phyloP scores from a whole-genome alignment of 2,113 vertebrate genomes.

The Corythaeola cristata region DNA sequence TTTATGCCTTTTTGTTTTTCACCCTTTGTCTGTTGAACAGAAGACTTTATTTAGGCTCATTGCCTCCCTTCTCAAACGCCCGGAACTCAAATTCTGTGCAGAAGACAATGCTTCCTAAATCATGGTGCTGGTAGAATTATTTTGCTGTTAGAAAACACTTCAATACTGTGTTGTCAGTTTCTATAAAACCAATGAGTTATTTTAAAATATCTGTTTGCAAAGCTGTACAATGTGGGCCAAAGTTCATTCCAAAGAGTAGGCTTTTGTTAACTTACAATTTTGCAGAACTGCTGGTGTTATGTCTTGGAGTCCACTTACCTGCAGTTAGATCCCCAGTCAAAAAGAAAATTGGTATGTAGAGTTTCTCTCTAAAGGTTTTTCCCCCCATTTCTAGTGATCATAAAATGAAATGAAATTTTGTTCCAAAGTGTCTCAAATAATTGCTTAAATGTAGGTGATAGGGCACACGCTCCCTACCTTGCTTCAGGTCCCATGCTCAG shows the following conservation, averaged over 20 bases:
- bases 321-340: not conserved
- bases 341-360: not conserved
- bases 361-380: not conserved
- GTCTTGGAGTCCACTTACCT: not conserved
- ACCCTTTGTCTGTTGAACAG: constrained; percentile 69
- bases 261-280: not conserved
- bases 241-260: not conserved
- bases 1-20: constrained; percentile 62
- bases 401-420: not conserved
- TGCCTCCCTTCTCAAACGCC: constrained; percentile 35
- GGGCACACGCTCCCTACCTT: not conserved
- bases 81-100: constrained; percentile 2
- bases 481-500: not conserved
- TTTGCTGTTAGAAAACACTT: constrained; percentile 18
- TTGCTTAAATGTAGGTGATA: not conserved
- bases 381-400: not conserved
- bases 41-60: constrained; percentile 68
- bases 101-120: constrained; percentile 35
- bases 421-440: not conserved
- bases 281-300: not conserved
- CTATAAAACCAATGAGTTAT: not conserved
- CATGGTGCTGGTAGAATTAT: constrained; percentile 16
- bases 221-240: not conserved
- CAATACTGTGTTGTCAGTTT: constrained; percentile 41
- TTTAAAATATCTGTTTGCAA: constrained; percentile 27